Evolutionary conservation across 2,888 invertebrate genomes (phyloP), one percentile per base, ranked within the genome.

Genomic region (Biston stratarius): DNA sequence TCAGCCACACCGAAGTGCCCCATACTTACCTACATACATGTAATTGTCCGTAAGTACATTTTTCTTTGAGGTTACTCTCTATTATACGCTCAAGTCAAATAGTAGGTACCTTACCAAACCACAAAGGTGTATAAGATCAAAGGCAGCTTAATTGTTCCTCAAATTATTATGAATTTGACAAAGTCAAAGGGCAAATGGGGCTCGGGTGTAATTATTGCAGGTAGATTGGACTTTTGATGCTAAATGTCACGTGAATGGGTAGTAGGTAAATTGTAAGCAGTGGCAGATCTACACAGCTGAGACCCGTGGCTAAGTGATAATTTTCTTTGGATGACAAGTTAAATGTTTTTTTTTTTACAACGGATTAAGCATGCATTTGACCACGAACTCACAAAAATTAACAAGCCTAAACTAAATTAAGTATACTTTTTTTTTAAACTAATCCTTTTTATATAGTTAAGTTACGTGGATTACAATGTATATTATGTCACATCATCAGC

Each of bases 51-150:
- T 86, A 88, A 93, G 93, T 90, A 91, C 91, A 94, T 93, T 93
- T 93, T 94, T 93, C 94, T 94, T 94, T 94, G 94, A 94, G 91
- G 92, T 94, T 90, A 94, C 91, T 92, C 91, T 90, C 92, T 93
- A 93, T 92, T 93, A 94, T 84, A 86, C 83, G 85, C 91, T 93
- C 86, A 90, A 90, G 90, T 86, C 83, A 91, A 94, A 94, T 94
- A 89, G 91, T 89, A 70, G 66, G 64, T 61, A 70, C 63, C 65
- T 53, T 60, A 34, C 33, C 48, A 51, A 24, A 62, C 88, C 87
- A 86, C 91, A 92, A 92, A 92, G 91, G 91, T 89, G 89, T 87
- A 87, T 71, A 74, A 86, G 80, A 87, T 90, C 85, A 90, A 90
- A 89, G 89, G 70, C 81, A 77, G 76, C 78, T 84, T 92, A 93